Evolutionary conservation across 2,113 vertebrate species (phyloP).

Genomic region (Podilymbus podiceps): DNA sequence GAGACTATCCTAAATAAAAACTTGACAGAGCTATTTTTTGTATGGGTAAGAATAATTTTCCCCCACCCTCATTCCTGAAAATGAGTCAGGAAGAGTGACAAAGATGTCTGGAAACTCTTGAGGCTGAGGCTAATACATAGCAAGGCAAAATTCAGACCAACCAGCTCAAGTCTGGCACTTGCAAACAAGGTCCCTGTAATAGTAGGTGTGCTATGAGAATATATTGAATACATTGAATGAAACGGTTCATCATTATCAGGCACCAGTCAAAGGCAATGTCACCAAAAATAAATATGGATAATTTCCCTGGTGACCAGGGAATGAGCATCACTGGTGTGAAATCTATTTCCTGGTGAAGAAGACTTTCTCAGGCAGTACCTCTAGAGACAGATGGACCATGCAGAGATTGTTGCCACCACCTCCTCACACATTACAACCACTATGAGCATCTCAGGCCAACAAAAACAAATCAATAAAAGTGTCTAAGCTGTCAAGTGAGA

Average conservation of each 20-base stretch:
- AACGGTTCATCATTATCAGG: neutral
- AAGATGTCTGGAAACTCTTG: neutral
- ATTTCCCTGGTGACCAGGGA: neutral
- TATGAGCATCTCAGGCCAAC: neutral
- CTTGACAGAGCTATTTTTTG: neutral
- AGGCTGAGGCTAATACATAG: neutral
- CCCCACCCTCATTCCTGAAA: neutral
- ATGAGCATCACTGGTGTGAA: neutral
- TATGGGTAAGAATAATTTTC: neutral
- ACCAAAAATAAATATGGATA: neutral
- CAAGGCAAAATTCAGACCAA: neutral
- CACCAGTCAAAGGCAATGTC: neutral
- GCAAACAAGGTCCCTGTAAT: neutral
- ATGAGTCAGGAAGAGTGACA: neutral
- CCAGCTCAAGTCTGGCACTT: neutral
- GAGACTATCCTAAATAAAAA: neutral
- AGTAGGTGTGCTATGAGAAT: neutral
- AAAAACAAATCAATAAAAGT: neutral
- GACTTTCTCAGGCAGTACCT: neutral
- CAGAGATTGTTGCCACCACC: fast-evolving
- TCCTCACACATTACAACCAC: neutral
- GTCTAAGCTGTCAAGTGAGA: neutral
- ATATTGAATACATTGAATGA: neutral
- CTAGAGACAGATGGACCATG: neutral
- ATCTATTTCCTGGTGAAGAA: neutral